Evolutionary conservation across 37 sponge, comb jelly and placozoan species (phyloP).

Genomic region (Cliona cf. orientalis): DNA sequence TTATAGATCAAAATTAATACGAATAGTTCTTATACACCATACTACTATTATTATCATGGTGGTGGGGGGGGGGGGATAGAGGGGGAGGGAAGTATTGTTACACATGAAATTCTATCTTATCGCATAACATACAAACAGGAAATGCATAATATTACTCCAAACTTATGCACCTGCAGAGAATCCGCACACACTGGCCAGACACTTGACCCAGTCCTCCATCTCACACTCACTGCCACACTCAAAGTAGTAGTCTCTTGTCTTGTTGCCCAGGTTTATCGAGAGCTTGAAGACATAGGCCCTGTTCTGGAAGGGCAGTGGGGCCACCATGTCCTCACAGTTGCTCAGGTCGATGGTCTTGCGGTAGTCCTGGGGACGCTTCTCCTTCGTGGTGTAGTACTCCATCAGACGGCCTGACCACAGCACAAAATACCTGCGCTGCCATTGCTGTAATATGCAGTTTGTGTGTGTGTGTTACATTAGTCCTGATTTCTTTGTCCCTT

Average conservation of each 20-base stretch:
- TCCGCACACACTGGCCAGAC: conserved; percentile 52
- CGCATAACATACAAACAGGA: too few species aligned
- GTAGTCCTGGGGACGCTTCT: conserved; percentile 59
- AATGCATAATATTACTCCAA: too few species aligned
- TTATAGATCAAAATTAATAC: too few species aligned
- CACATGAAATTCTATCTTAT: neutral
- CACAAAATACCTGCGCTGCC: conserved; percentile 71
- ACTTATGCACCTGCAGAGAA: conserved; percentile 47
- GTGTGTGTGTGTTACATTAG: neutral
- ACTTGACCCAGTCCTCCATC: conserved; percentile 49
- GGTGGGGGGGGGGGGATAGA: neutral
- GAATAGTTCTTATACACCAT: neutral
- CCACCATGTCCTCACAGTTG: conserved; percentile 66
- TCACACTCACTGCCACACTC: conserved; percentile 38
- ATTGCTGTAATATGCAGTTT: conserved; percentile 15
- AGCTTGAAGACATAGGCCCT: conserved; percentile 46
- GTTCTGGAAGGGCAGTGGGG: conserved; percentile 24
- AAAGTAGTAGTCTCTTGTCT: conserved; percentile 52
- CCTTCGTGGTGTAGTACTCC: conserved; percentile 59
- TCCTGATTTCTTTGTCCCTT: neutral
- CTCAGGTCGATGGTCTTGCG: conserved; percentile 61
- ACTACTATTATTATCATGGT: neutral
- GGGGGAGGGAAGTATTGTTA: neutral
- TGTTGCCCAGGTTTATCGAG: conserved; percentile 13
- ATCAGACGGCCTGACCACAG: conserved; percentile 45